Evolutionary conservation across 1,140 invertebrate genomes (phyloP).

Genomic region (Drosophila malerkotliana): DNA sequence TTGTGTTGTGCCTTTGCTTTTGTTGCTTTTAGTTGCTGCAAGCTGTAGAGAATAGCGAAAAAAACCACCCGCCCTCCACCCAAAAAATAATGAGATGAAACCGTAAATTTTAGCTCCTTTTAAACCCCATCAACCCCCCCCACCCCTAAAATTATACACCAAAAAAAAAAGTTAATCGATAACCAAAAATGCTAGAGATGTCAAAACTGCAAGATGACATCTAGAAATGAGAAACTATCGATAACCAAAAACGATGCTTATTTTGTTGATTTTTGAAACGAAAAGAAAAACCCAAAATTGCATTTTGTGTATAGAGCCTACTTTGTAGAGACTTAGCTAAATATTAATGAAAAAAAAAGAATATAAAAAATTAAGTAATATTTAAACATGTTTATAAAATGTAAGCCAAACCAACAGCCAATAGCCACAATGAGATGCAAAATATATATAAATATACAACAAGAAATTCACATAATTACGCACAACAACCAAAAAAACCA

Average conservation of each 20-base stretch:
- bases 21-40: constrained; percentile 44
- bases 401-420: constrained; percentile 23
- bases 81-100: constrained; percentile 13
- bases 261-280: constrained; percentile 64
- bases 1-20: constrained; percentile 34
- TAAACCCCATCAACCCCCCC: not conserved
- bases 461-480: constrained; percentile 33
- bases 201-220: constrained; percentile 21
- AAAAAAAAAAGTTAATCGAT: not conserved
- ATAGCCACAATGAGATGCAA: constrained; percentile 27
- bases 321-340: constrained; percentile 59
- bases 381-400: constrained; percentile 16
- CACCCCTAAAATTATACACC: not conserved
- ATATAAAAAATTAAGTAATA: constrained; percentile 28
- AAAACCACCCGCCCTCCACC: not conserved
- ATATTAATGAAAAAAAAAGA: constrained; percentile 13
- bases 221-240: constrained; percentile 22
- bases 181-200: constrained; percentile 37
- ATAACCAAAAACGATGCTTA: constrained; percentile 40
- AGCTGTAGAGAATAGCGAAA: constrained; percentile 39
- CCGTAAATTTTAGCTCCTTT: constrained; percentile 31
- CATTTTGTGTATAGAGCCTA: constrained; percentile 70
- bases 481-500: constrained; percentile 32
- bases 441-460: constrained; percentile 14
- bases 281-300: constrained; percentile 47